A percentile compares a stretch with the other conserved stretches of the same genome.
phyloP scores from a whole-genome alignment of 2,888 invertebrate species.

The Stictocephala bisonia region DNA sequence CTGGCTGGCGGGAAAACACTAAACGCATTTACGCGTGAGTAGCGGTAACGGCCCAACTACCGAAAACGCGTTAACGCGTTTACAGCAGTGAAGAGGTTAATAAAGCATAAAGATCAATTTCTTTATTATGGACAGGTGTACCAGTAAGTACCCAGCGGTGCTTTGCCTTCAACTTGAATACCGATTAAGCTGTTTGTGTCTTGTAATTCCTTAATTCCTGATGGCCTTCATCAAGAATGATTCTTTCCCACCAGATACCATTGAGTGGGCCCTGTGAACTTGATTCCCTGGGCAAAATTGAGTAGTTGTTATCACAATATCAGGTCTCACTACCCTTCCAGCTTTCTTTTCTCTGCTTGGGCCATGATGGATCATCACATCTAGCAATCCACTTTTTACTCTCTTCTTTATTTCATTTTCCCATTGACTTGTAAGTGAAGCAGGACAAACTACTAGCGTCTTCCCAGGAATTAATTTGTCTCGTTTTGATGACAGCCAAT shows the following conservation, averaged over 20 bases:
- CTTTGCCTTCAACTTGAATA: slow-evolving; percentile 72
- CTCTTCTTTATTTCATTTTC: slow-evolving; percentile 78
- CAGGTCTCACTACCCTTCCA: slow-evolving; percentile 64
- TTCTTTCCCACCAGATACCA: slow-evolving; percentile 83
- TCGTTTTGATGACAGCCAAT: too few species aligned
- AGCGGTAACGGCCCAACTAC: too few species aligned
- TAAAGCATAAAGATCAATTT: slow-evolving; percentile 84
- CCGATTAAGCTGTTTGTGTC: slow-evolving; percentile 77
- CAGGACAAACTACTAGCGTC: slow-evolving; percentile 92
- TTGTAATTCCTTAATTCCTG: slow-evolving; percentile 90
- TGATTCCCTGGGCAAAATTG: too few species aligned
- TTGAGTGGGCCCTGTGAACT: slow-evolving; percentile 71
- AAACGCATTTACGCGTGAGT: too few species aligned
- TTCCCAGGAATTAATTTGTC: slow-evolving; percentile 70
- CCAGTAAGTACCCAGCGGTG: slow-evolving; percentile 91
- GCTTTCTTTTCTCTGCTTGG: slow-evolving; percentile 74
- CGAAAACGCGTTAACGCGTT: too few species aligned
- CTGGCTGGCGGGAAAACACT: too few species aligned
- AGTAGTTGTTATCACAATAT: too few species aligned
- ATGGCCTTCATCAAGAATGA: slow-evolving; percentile 95
- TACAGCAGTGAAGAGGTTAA: too few species aligned
- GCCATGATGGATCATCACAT: slow-evolving; percentile 84
- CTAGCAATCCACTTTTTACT: slow-evolving; percentile 71
- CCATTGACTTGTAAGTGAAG: slow-evolving; percentile 93
- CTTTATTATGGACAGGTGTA: slow-evolving; percentile 95